Percentiles rank a stretch among this genome's conserved stretches.
These are phyloP conservation scores for Notiomystis cincta DNA, from an alignment of 2,113 vertebrate genomes.

Conservation along the genomic window DNA sequence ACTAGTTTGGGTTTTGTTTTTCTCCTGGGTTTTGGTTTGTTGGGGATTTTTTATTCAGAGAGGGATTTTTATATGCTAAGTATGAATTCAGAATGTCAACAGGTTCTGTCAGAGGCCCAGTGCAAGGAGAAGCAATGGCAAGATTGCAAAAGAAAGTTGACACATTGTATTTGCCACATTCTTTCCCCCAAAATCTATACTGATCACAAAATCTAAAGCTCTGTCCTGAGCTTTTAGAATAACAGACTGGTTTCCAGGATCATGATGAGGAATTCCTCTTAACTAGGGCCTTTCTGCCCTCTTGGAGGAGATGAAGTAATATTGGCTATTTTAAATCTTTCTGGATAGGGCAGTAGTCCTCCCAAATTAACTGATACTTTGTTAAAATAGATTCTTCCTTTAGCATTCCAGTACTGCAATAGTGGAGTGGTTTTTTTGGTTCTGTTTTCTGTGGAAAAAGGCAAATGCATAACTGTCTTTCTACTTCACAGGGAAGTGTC, in stretches of 20 bases:
- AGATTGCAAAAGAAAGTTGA: not conserved
- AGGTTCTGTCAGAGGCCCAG: not conserved
- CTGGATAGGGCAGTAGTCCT: not conserved
- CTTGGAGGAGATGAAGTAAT: not conserved
- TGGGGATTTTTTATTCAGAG: not conserved
- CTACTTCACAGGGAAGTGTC: slow-evolving; percentile 87
- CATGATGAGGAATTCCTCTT: not conserved
- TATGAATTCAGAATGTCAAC: accelerated
- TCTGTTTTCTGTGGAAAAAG: not conserved
- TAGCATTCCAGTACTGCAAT: not conserved
- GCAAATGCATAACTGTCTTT: not conserved
- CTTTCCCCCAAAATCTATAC: not conserved
- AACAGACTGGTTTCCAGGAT: not conserved
- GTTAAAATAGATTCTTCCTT: not conserved
- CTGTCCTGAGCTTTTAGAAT: not conserved
- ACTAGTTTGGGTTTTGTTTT: not conserved
- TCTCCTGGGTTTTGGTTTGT: not conserved
- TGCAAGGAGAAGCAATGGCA: not conserved
- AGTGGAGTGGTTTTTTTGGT: accelerated
- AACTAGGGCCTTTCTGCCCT: not conserved
- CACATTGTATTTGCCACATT: not conserved
- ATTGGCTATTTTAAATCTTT: not conserved
- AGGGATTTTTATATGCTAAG: not conserved
- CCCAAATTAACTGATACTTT: not conserved
- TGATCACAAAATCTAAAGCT: not conserved